Evolutionary conservation across 2,888 invertebrate species (phyloP).

Genomic region (Caenorhabditis imperialis): DNA sequence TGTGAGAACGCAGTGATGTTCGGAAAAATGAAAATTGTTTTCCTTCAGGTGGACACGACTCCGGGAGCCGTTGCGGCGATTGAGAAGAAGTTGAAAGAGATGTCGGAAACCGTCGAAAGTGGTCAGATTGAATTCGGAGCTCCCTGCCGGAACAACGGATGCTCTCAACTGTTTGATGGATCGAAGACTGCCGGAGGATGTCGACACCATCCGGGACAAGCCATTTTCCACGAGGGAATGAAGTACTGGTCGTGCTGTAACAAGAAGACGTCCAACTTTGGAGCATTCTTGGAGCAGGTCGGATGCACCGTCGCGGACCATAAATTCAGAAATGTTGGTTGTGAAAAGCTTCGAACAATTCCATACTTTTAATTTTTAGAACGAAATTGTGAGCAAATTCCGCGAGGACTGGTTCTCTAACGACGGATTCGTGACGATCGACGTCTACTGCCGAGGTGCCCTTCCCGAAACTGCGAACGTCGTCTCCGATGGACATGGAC

Average conservation of each 20-base stretch:
- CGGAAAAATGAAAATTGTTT: constrained; percentile 1
- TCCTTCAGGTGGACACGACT: constrained; percentile 54
- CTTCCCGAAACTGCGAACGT: constrained; percentile 86
- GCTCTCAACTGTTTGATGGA: constrained; percentile 56
- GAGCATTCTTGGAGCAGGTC: constrained; percentile 89
- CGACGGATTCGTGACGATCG: constrained; percentile 71
- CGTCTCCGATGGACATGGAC: constrained; percentile 87
- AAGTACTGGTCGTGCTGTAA: constrained; percentile 85
- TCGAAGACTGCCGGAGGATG: constrained; percentile 12
- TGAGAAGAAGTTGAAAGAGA: constrained; percentile 50
- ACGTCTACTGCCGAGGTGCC: constrained; percentile 82
- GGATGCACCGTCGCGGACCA: constrained; percentile 91
- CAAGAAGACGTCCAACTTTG: constrained; percentile 92
- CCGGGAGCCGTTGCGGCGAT: constrained; percentile 55
- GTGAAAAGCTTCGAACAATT: no score
- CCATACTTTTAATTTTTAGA: constrained; percentile 47
- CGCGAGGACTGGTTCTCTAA: constrained; percentile 77
- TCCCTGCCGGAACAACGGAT: constrained; percentile 70
- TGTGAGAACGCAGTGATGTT: constrained; percentile 13
- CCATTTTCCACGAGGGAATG: constrained; percentile 73
- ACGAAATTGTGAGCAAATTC: constrained; percentile 72
- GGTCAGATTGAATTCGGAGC: constrained; percentile 65
- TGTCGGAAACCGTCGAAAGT: constrained; percentile 9
- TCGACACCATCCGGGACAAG: constrained; percentile 43
- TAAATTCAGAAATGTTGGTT: constrained; percentile 85